phyloP scores from a whole-genome alignment of 2,113 vertebrate genomes.

The Notothenia coriiceps region DNA sequence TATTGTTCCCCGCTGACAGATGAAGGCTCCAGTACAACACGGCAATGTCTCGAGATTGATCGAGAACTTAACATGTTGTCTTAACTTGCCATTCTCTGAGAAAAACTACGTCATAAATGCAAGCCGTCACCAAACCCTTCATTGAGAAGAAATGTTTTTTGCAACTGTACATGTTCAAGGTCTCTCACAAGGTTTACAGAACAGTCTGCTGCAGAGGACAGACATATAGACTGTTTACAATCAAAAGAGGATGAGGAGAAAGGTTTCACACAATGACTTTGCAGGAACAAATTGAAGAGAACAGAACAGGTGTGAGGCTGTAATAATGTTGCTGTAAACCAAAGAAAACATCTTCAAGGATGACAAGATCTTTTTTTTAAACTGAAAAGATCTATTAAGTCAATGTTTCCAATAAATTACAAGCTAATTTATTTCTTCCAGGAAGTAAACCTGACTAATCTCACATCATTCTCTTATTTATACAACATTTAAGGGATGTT shows the following conservation, averaged over 20 bases:
- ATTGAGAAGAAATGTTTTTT: neutral
- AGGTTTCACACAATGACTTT: neutral
- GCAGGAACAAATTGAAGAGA: neutral
- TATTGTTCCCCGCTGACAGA: conserved; percentile 10
- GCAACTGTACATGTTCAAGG: neutral
- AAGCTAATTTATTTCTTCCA: no score
- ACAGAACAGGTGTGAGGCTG: neutral
- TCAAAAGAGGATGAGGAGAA: neutral
- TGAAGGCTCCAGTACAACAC: neutral
- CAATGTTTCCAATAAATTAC: no score
- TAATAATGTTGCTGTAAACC: neutral
- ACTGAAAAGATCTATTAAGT: no score
- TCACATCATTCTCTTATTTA: no score
- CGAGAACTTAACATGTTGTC: neutral
- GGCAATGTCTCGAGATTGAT: neutral
- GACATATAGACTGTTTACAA: neutral
- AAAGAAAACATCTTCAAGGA: neutral
- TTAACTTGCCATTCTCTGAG: neutral
- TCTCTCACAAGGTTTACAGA: neutral
- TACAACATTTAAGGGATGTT: no score
- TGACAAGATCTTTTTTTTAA: neutral
- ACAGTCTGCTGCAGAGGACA: neutral
- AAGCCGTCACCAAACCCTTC: neutral
- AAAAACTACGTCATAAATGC: neutral
- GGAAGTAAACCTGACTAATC: no score